These are phyloP conservation scores for Drosophila kanekoi DNA, from an alignment of 2,888 invertebrate genomes.

Conservation along the genomic window DNA sequence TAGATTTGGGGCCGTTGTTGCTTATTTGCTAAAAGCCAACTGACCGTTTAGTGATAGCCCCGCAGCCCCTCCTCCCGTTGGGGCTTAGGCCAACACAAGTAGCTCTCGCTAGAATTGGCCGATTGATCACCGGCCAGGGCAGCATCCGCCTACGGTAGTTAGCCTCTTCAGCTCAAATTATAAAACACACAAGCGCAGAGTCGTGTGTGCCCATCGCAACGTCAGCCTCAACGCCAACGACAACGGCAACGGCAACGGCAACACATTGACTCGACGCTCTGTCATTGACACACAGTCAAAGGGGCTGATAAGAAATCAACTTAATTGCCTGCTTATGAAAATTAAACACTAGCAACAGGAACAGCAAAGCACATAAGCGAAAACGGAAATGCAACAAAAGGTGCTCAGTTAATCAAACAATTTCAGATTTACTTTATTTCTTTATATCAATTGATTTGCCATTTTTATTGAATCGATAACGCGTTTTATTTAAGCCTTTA, in stretches of 20 bases:
- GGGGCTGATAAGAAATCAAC: slow-evolving; percentile 9
- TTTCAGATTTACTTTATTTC: not conserved
- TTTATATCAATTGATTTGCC: not conserved
- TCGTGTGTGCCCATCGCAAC: not conserved
- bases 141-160: slow-evolving; percentile 4
- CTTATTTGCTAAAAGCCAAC: slow-evolving; percentile 29
- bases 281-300: not conserved
- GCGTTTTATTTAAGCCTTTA: too few relatives aligned
- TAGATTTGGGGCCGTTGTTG: slow-evolving; percentile 5
- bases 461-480: too few relatives aligned
- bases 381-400: not conserved
- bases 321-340: not conserved
- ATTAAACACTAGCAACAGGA: too few relatives aligned
- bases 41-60: slow-evolving; percentile 25
- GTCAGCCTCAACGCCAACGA: not conserved
- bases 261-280: not conserved
- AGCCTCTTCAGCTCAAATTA: slow-evolving; percentile 1
- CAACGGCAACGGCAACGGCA: not conserved
- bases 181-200: not conserved
- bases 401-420: not conserved
- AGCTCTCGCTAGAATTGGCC: not conserved
- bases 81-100: not conserved
- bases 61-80: not conserved
- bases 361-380: not conserved
- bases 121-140: slow-evolving; percentile 6